Evolutionary conservation across 92 coral and sea anemone genomes (phyloP), one percentile per base, ranked within the genome.

Genomic region (Epizoanthus ramosus): DNA sequence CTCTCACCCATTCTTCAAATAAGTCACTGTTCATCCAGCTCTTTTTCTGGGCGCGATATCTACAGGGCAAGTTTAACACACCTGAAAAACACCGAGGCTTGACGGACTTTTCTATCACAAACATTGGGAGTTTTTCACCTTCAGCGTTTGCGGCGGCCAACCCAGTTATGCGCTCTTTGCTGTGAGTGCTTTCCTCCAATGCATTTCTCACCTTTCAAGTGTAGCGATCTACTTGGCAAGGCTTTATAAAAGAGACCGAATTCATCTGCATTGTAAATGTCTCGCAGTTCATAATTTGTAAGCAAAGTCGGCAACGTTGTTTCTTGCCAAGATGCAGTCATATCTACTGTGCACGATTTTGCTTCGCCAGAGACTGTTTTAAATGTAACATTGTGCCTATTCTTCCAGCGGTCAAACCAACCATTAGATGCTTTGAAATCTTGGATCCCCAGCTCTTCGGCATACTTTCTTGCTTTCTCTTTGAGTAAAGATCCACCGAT

Each of bases 211-310:
- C 57, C 73, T 66, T 87, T 81, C 83, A 87, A 37, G 16, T 87
- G 87, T 72, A 81, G 5, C 18, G 79, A 87, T 68, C 74, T 82
- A 37, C 68, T 79, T 13, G 81, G 85, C 9, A 88, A 76, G 35
- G 91, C 91, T 84, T 77, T 85, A 64, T 88, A 83, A 85, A 89
- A 89, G 28, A 89, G 84, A 24, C 92, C 89, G 69, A 89, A 85
- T 79, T 79, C 88, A 79, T 88, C 88, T 15, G 84, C 86, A 79
- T 89, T 89, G 92, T 33, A 80, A 80, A 85, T 89, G 82, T 89
- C 90, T 72, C 71, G 69, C 43, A 89, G 88, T 75, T 60, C 88
- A 79, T 83, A 89, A 80, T 85, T 89, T 65, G 85, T 81, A 71
- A 81, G 80, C 15, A 85, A 65, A 68, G 89, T 85, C 72, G 83